Conservation (phyloP, 2,888 invertebrate genomes). For the Ferrisia virgata region DNA sequence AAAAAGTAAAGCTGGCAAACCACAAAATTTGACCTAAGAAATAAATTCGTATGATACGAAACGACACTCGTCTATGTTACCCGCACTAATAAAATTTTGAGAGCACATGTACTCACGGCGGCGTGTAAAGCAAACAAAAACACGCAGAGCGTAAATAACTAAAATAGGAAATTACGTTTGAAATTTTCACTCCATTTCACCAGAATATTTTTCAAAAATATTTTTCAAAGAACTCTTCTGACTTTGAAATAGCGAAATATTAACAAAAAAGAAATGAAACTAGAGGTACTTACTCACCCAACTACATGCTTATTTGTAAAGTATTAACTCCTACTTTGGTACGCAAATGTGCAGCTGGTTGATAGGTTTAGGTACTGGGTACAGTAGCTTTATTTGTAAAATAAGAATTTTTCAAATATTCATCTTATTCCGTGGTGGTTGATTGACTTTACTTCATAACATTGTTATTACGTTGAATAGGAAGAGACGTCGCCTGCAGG, state of each 20-base stretch:
- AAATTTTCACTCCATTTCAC: constrained; percentile 2
- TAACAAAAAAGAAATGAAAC: neutral
- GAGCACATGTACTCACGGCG: too few species aligned
- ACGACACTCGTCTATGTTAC: neutral
- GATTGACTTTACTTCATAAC: too few species aligned
- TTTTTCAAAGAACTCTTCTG: neutral
- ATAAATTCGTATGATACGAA: neutral
- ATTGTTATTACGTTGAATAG: too few species aligned
- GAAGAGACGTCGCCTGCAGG: too few species aligned
- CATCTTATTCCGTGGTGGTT: too few species aligned
- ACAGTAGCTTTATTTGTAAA: too few species aligned
- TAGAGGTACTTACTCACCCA: neutral
- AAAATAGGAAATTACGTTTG: constrained; percentile 11
- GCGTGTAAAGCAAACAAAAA: neutral
- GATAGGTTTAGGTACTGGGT: too few species aligned
- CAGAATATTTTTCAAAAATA: neutral
- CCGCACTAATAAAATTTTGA: neutral
- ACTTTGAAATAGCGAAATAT: neutral
- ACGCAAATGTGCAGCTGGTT: too few species aligned
- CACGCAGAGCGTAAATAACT: neutral
- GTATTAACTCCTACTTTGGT: too few species aligned
- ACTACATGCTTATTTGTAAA: too few species aligned
- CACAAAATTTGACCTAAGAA: neutral
- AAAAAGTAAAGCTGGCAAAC: neutral
- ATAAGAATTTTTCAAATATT: too few species aligned